Percentiles rank a stretch among this genome's conserved stretches.
Evolutionary conservation across 2,797 vertebrate genomes (phyloP).

Genomic region (Eupleurogrammus muticus): DNA sequence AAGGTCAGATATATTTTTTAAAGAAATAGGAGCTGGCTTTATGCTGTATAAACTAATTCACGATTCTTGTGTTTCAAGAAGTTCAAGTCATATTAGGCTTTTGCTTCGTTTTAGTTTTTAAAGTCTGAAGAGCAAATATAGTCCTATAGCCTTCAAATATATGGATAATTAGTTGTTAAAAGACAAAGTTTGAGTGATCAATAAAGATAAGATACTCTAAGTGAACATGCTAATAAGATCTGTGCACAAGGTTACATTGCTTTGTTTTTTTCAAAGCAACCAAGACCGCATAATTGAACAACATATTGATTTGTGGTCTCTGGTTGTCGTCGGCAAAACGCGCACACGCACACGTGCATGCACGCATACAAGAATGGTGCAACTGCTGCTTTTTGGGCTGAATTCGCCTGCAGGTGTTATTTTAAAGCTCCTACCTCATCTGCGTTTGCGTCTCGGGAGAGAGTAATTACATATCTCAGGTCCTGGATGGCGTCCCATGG

Average conservation of each 20-base stretch:
- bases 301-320: constrained; percentile 49
- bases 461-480: constrained; percentile 68
- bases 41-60: not conserved
- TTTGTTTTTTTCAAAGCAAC: constrained; percentile 28
- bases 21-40: not conserved
- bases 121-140: not conserved
- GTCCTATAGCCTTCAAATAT: not conserved
- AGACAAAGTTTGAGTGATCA: not conserved
- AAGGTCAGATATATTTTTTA: constrained; percentile 6
- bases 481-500: constrained; percentile 61
- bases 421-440: constrained; percentile 47
- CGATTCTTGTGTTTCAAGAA: constrained; percentile 11
- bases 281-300: constrained; percentile 40
- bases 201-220: constrained; percentile 4
- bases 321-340: constrained; percentile 29
- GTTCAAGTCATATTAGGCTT: not conserved
- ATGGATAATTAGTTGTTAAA: not conserved
- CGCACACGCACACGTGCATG: constrained; percentile 6
- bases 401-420: constrained; percentile 65
- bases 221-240: constrained; percentile 11
- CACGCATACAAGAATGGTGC: constrained; percentile 12
- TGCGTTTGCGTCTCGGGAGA: constrained; percentile 69
- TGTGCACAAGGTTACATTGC: constrained; percentile 11
- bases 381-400: constrained; percentile 28
- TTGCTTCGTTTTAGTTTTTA: not conserved